Conservation (phyloP, 2,113 vertebrate genomes). For the Xerus inauris region DNA sequence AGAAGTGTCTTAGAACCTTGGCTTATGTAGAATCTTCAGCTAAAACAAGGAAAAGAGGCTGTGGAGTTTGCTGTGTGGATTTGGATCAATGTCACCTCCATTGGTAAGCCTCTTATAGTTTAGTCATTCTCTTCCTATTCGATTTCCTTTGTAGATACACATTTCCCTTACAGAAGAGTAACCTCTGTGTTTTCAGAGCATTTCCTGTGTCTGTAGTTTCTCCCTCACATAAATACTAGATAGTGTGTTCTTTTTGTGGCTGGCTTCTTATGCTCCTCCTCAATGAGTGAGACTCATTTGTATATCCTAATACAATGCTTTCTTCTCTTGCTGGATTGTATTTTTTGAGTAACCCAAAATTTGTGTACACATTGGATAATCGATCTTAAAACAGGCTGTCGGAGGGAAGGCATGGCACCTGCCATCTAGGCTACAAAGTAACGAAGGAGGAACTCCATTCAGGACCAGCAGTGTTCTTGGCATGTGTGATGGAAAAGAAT, state of each 20-base stretch:
- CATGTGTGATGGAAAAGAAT: not conserved
- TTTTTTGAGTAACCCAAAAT: not conserved
- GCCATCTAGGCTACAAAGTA: not conserved
- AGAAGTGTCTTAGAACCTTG: not conserved
- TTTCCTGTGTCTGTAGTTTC: not conserved
- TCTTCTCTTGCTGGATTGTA: not conserved
- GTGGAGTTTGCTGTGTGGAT: not conserved
- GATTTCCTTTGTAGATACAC: not conserved
- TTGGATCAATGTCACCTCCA: not conserved
- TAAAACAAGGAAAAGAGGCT: not conserved
- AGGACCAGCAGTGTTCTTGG: too few species aligned
- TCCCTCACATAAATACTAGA: not conserved
- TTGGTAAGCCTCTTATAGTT: not conserved
- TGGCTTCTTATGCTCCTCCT: not conserved
- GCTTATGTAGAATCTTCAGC: not conserved
- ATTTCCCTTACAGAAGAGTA: not conserved
- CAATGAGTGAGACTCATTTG: not conserved
- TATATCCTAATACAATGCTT: not conserved
- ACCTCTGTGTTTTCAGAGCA: not conserved
- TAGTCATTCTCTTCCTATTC: not conserved
- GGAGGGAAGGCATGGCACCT: not conserved
- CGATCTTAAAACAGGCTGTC: not conserved
- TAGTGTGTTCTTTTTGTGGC: not conserved
- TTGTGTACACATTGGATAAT: not conserved
- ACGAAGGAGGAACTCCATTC: not conserved